Evolutionary conservation across 2,797 vertebrate genomes (phyloP).

Genomic region (Peromyscus aztecus): DNA sequence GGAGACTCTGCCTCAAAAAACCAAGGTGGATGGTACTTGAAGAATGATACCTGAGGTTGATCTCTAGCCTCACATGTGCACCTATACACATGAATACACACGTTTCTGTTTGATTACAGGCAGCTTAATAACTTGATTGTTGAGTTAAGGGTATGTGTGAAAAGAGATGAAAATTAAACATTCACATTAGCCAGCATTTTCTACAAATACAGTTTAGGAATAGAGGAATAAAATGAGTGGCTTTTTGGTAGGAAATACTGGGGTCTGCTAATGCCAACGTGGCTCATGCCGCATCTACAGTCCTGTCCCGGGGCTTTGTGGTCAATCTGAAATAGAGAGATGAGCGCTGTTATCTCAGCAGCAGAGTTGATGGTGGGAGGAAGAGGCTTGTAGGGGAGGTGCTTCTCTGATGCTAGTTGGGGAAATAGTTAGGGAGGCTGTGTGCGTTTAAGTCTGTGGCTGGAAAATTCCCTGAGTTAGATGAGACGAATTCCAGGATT

Average conservation of each 20-base stretch:
- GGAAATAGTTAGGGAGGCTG: background rate
- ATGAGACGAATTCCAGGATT: background rate
- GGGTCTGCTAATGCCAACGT: background rate
- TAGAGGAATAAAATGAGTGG: background rate
- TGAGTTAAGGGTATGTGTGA: background rate
- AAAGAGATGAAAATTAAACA: slow-evolving; percentile 14
- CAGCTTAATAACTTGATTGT: slow-evolving; percentile 36
- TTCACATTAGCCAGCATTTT: background rate
- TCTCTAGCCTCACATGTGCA: too few relatives aligned
- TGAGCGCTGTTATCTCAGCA: background rate
- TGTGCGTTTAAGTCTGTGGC: background rate
- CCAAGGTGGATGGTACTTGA: background rate
- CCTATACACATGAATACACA: background rate
- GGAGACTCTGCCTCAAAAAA: background rate
- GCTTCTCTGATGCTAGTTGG: background rate
- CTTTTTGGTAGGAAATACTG: background rate
- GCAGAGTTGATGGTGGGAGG: background rate
- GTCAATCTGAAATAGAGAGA: background rate
- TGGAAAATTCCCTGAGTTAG: background rate
- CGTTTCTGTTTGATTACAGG: background rate
- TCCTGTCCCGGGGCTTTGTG: background rate
- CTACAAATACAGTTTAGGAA: background rate
- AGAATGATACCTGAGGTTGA: background rate
- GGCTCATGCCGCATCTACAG: background rate
- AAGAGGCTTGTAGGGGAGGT: background rate